A percentile compares a stretch with the other conserved stretches of the same genome.
Evolutionary conservation across 2,113 vertebrate species (phyloP).

Genomic region (Phalacrocorax aristotelis): DNA sequence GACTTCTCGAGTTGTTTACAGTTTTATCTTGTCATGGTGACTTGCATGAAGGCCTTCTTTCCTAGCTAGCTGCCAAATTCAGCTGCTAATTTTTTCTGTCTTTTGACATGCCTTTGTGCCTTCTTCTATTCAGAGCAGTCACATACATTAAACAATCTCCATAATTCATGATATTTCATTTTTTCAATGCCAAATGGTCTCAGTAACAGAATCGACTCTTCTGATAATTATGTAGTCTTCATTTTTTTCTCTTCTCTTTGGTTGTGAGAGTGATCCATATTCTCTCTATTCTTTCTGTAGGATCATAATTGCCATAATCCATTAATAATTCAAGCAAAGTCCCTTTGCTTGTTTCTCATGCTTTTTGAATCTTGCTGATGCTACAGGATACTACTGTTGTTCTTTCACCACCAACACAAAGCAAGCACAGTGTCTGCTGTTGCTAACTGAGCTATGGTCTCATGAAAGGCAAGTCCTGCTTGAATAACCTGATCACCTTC

Average conservation of each 20-base stretch:
- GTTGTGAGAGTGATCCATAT: not conserved
- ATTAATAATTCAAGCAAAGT: constrained; percentile 4
- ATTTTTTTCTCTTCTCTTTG: not conserved
- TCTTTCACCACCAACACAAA: not conserved
- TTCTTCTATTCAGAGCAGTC: not conserved
- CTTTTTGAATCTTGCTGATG: constrained; percentile 8
- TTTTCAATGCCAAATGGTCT: not conserved
- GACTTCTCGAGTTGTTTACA: not conserved
- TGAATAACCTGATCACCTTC: not conserved
- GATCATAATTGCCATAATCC: not conserved
- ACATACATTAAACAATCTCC: not conserved
- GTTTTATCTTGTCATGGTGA: not conserved
- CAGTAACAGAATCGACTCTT: not conserved
- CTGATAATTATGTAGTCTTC: not conserved
- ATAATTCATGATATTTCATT: constrained; percentile 10
- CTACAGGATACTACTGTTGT: not conserved
- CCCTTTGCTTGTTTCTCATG: not conserved
- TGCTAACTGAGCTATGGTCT: not conserved
- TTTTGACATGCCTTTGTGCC: constrained; percentile 16
- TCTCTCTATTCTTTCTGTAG: not conserved
- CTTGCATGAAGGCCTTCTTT: not conserved
- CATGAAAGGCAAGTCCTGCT: not conserved
- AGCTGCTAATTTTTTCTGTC: constrained; percentile 1
- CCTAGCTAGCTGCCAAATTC: not conserved
- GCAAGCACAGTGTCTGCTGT: not conserved